Percentiles rank a stretch among this genome's conserved stretches.
Conservation (phyloP, 2,113 vertebrate species). For the Corvus cornix region DNA sequence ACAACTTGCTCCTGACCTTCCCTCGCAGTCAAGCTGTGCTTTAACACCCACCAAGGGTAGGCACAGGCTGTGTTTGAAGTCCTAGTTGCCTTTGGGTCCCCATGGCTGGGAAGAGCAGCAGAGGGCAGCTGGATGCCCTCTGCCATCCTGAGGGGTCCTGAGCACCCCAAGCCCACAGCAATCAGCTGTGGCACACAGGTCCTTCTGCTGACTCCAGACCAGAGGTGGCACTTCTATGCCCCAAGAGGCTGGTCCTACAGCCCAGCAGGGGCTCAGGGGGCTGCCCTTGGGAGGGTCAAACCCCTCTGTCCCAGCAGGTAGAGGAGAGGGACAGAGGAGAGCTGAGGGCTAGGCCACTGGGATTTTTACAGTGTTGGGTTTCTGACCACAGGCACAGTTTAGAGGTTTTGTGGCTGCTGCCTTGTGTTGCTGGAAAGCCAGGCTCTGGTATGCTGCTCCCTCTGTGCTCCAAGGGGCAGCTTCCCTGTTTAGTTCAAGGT, state of each 20-base stretch:
- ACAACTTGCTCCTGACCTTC: neutral
- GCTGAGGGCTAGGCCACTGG: neutral
- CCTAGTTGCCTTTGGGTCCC: neutral
- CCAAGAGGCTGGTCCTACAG: neutral
- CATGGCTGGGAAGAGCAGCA: neutral
- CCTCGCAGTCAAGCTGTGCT: neutral
- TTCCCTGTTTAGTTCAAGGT: neutral
- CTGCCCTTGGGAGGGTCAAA: neutral
- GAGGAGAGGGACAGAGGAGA: neutral
- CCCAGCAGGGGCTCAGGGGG: fast-evolving
- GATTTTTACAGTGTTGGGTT: neutral
- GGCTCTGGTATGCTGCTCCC: neutral
- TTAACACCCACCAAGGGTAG: neutral
- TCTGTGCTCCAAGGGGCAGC: neutral
- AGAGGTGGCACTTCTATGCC: neutral
- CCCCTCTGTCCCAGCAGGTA: neutral
- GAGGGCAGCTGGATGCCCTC: neutral
- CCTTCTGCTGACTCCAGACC: neutral
- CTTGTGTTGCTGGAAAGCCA: conserved; percentile 3
- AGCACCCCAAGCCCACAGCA: neutral
- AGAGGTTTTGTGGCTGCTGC: conserved; percentile 21
- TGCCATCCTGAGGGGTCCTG: neutral
- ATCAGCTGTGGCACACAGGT: neutral
- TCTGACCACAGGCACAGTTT: neutral
- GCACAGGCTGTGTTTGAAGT: neutral